Conservation (phyloP, 2,888 invertebrate genomes). For the Tyria jacobaeae region DNA sequence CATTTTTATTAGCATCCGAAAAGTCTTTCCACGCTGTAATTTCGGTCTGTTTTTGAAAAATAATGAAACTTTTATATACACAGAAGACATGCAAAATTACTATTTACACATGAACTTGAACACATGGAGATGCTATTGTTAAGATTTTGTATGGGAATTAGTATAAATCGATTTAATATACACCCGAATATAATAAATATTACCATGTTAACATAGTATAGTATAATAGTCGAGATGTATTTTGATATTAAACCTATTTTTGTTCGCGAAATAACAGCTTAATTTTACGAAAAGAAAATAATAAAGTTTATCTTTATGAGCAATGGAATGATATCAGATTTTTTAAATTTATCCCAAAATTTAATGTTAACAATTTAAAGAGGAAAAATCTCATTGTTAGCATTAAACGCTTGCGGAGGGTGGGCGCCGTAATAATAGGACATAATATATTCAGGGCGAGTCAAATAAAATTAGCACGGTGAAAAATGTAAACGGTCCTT, state of each 20-base stretch:
- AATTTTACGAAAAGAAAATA: conserved; percentile 64
- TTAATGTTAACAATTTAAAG: conserved; percentile 81
- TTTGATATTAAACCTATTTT: conserved; percentile 37
- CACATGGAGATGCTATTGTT: conserved; percentile 7
- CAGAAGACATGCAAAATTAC: conserved; percentile 17
- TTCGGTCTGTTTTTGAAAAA: conserved; percentile 19
- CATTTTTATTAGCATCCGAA: conserved; percentile 15
- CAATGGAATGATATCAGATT: conserved; percentile 78
- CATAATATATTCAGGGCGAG: conserved; percentile 85
- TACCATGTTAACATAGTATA: conserved; percentile 27
- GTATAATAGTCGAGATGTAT: conserved; percentile 10
- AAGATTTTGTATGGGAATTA: conserved; percentile 11
- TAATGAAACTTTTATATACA: conserved; percentile 28
- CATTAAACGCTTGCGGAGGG: conserved; percentile 78
- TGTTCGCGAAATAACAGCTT: conserved; percentile 50
- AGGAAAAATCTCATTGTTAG: conserved; percentile 78
- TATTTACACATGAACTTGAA: conserved; percentile 13
- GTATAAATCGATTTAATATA: conserved; percentile 30
- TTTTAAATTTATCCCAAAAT: conserved; percentile 73
- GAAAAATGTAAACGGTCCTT: conserved; percentile 85
- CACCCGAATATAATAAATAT: not conserved
- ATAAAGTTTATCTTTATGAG: conserved; percentile 72
- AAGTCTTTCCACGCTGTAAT: conserved; percentile 19
- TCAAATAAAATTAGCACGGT: conserved; percentile 86
- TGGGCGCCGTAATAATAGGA: conserved; percentile 79